These are phyloP conservation scores for Pangasius djambal DNA, from an alignment of 2,797 vertebrate genomes.

Conservation along the genomic window DNA sequence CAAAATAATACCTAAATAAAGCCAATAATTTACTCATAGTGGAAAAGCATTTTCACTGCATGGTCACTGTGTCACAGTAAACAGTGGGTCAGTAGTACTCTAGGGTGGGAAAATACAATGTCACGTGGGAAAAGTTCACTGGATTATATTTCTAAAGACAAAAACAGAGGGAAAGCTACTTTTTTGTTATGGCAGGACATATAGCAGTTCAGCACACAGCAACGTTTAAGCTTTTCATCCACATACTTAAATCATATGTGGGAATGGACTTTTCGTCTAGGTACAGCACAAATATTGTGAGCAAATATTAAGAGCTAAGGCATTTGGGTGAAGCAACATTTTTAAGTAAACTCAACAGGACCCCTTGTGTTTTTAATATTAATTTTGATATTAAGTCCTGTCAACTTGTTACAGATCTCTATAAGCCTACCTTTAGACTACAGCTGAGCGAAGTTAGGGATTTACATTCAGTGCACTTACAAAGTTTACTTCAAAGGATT, in stretches of 20 bases:
- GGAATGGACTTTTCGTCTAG: background rate
- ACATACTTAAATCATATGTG: conserved; percentile 7
- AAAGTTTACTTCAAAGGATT: background rate
- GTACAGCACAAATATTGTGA: background rate
- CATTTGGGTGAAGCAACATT: background rate
- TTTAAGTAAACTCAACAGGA: background rate
- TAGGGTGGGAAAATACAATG: conserved; percentile 22
- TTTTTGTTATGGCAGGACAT: conserved; percentile 2
- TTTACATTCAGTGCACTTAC: conserved; percentile 31
- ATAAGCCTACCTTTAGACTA: background rate
- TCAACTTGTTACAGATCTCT: background rate
- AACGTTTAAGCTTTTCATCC: conserved; percentile 2
- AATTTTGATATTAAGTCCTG: background rate
- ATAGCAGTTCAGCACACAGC: background rate
- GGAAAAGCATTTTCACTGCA: conserved; percentile 22
- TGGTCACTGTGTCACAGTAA: conserved; percentile 35
- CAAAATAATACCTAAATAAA: background rate
- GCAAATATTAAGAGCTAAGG: background rate
- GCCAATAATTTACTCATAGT: conserved; percentile 17
- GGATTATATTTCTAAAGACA: conserved; percentile 15
- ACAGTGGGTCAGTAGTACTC: background rate
- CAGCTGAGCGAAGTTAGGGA: background rate
- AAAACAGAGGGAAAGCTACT: background rate
- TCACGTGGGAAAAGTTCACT: conserved; percentile 16
- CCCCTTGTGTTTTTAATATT: background rate